phyloP scores from a whole-genome alignment of 1,140 invertebrate genomes.

The Drosophila nannoptera region DNA sequence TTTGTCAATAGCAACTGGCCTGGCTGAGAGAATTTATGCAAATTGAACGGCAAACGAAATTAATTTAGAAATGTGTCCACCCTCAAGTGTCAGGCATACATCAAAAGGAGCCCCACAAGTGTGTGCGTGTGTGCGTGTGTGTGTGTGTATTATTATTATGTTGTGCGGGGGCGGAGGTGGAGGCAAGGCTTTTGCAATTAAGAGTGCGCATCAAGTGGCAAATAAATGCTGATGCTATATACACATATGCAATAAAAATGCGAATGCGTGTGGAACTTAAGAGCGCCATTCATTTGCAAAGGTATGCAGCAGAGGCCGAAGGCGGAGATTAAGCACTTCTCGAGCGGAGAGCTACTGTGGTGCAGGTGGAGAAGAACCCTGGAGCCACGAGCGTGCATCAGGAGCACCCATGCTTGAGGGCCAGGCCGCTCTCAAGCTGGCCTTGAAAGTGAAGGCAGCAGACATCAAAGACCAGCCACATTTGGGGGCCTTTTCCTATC shows the following conservation, averaged over 20 bases:
- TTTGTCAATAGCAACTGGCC: constrained; percentile 48
- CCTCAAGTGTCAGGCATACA: constrained; percentile 66
- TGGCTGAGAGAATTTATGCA: constrained; percentile 54
- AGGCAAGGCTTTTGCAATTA: constrained; percentile 48
- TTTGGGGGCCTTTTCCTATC: no score
- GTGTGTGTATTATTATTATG: constrained; percentile 1
- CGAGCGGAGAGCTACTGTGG: neutral
- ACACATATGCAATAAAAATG: constrained; percentile 11
- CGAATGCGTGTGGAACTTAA: neutral
- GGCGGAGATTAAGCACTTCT: neutral
- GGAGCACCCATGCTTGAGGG: no score
- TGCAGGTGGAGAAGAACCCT: no score
- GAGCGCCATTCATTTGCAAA: constrained; percentile 22
- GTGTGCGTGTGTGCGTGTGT: neutral
- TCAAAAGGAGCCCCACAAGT: constrained; percentile 34
- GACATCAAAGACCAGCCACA: no score
- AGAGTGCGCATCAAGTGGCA: constrained; percentile 61
- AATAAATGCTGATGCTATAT: constrained; percentile 48
- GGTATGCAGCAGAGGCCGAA: neutral
- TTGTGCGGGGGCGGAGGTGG: neutral
- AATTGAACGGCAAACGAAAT: constrained; percentile 37
- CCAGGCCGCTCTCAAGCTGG: no score
- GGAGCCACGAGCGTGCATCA: no score
- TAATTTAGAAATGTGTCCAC: constrained; percentile 72
- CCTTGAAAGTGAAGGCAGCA: no score